Base-by-base conservation (phyloP, 2,888 invertebrate genomes). In the Caenorhabditis virilis region DNA sequence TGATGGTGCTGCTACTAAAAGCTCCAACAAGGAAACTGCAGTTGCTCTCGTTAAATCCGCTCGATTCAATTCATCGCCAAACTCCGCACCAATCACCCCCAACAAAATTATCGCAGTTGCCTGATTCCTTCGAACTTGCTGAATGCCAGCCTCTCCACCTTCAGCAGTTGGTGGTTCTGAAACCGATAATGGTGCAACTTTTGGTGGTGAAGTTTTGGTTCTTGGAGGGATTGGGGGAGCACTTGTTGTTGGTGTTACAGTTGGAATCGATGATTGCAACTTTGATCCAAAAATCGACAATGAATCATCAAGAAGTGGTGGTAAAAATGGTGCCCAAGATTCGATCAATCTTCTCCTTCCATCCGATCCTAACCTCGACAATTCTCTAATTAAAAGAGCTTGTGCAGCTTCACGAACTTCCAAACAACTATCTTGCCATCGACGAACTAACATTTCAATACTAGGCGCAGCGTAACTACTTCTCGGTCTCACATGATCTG, bases 401-500 rank as follows among this genome's bases (percentile, higher is more conserved):
- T 98, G 98, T 0, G 95, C 92, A 0, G 97, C 97, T 85, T 97
- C 95, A 4, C 98, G 87, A 33, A 90, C 88, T 88, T 98, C 97
- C 5, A 97, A 88, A 84, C 97, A 98, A 78, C 95, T 91, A 86
- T 98, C 97, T 84, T 98, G 97, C 98, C 98, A 98, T 65, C 95
- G 88, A 18, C 95, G 89, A 0, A 95, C 97, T 87, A 98, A 88
- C 89, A 95, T 92, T 85, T 98, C 97, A 4, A 98, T 92, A 85
- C 93, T 92, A 0, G 95, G 95, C n/a, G 93, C 88, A 83, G 94
- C 92, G 85, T 92, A 94, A 63, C 88, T 88, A 42, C 65, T 64
- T 80, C 86, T 58, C 0, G 90, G 89, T 38, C 71, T 67, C 9
- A 95, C 91, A 84, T 93, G 92, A 79, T 97, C 95, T 0, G 97